Conservation (phyloP, 2,888 invertebrate genomes). For the Unio delphinus region DNA sequence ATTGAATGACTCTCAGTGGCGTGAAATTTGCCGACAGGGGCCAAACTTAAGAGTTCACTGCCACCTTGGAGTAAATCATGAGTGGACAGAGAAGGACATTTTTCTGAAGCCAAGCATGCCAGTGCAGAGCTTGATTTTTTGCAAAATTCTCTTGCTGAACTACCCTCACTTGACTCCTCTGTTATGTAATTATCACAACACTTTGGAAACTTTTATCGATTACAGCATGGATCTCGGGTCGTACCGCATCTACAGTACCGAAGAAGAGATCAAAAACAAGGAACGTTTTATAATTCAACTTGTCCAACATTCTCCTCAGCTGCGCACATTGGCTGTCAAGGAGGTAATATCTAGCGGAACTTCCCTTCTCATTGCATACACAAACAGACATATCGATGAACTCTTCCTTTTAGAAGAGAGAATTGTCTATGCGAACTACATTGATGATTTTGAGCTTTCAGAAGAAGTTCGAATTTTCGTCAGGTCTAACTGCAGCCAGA, state of each 20-base stretch:
- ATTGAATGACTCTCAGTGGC: conserved; percentile 39
- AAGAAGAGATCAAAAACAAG: conserved; percentile 7
- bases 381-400: conserved; percentile 27
- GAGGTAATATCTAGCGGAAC: conserved; percentile 35
- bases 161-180: conserved; percentile 16
- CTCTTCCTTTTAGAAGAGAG: conserved; percentile 33
- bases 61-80: conserved; percentile 29
- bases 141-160: conserved; percentile 27
- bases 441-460: conserved; percentile 7
- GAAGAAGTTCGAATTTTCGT: conserved; percentile 3
- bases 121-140: conserved; percentile 29
- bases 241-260: conserved; percentile 17
- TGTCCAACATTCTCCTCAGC: conserved; percentile 27
- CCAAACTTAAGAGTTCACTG: conserved; percentile 32
- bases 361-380: conserved; percentile 28
- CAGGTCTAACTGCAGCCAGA: conserved; percentile 4
- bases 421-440: conserved; percentile 22
- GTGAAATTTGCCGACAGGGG: conserved; percentile 29
- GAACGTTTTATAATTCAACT: conserved; percentile 21
- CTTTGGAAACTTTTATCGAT: conserved; percentile 39
- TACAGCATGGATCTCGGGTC: conserved; percentile 17
- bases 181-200: conserved; percentile 21
- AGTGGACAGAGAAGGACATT: conserved; percentile 40
- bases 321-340: conserved; percentile 33
- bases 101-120: conserved; percentile 39